Evolutionary conservation across 1,140 invertebrate species (phyloP).

Genomic region (Armadillidium nasatum): DNA sequence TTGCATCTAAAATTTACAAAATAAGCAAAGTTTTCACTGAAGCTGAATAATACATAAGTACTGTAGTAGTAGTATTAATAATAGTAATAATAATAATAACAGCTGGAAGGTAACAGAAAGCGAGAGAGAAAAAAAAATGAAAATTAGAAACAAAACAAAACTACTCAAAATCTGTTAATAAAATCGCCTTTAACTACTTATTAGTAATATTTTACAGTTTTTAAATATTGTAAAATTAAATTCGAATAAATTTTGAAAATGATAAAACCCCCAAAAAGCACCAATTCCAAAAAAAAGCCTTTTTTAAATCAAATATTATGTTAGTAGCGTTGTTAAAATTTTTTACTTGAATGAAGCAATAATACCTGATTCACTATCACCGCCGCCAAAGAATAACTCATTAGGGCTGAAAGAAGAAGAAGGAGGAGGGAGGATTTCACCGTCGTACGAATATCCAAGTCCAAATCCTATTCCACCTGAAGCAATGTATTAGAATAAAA

Average conservation of each 20-base stretch:
- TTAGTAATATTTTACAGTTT: not conserved
- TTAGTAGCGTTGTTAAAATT: too few relatives aligned
- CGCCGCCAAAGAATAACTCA: not conserved
- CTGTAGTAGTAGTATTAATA: too few relatives aligned
- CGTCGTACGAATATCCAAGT: not conserved
- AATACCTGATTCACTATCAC: not conserved
- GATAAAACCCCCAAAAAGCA: not conserved
- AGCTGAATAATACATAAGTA: too few relatives aligned
- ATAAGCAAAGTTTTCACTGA: too few relatives aligned
- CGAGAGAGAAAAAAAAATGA: too few relatives aligned
- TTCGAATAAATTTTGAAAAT: not conserved
- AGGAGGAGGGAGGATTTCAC: not conserved
- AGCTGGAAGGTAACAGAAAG: too few relatives aligned
- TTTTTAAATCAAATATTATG: too few relatives aligned
- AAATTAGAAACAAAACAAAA: too few relatives aligned
- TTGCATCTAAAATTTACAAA: too few relatives aligned
- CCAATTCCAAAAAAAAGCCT: not conserved
- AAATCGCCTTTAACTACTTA: too few relatives aligned
- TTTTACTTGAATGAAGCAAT: not conserved
- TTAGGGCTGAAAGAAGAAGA: not conserved
- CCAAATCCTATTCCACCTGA: slow-evolving; percentile 3
- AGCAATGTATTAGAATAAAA: not conserved
- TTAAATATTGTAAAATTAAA: not conserved
- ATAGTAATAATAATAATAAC: too few relatives aligned
- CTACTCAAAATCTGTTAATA: too few relatives aligned